These are phyloP conservation scores for Latrodectus geometricus DNA, from an alignment of 1,140 invertebrate species.

Conservation along the genomic window DNA sequence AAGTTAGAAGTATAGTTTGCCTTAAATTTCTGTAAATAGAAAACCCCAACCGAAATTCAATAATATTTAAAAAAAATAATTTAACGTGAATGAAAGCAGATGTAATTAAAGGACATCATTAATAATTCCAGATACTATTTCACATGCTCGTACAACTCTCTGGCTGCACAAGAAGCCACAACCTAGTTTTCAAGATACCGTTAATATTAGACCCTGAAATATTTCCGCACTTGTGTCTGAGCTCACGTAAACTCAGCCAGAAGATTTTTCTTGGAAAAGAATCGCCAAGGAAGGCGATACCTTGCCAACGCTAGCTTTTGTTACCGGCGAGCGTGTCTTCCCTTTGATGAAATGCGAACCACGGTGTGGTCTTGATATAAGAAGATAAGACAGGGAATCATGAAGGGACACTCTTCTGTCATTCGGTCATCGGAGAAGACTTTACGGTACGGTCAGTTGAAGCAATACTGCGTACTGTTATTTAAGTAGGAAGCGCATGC, in stretches of 20 bases:
- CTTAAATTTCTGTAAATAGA: no score
- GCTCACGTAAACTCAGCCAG: constrained; percentile 16
- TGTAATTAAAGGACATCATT: no score
- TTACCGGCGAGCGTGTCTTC: constrained; percentile 27
- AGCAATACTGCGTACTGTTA: background rate
- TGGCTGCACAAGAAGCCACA: background rate
- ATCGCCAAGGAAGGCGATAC: constrained; percentile 21
- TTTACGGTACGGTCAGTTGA: background rate
- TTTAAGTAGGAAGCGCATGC: background rate
- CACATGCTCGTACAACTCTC: no score
- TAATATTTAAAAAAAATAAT: no score
- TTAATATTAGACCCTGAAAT: background rate
- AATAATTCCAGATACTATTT: no score
- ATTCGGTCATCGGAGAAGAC: constrained; percentile 37
- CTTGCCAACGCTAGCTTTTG: background rate
- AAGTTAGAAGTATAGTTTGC: no score
- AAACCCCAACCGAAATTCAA: no score
- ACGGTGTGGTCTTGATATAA: constrained; percentile 41
- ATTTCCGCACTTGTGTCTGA: constrained; percentile 39
- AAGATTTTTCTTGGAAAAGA: background rate
- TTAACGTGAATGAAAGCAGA: no score
- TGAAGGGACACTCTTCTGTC: constrained; percentile 39
- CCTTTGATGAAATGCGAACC: constrained; percentile 35
- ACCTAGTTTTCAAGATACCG: background rate
- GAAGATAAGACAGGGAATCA: constrained; percentile 41